A percentile compares a stretch with the other conserved stretches of the same genome.
phyloP scores from a whole-genome alignment of 2,797 vertebrate species.

The Coluber constrictor region DNA sequence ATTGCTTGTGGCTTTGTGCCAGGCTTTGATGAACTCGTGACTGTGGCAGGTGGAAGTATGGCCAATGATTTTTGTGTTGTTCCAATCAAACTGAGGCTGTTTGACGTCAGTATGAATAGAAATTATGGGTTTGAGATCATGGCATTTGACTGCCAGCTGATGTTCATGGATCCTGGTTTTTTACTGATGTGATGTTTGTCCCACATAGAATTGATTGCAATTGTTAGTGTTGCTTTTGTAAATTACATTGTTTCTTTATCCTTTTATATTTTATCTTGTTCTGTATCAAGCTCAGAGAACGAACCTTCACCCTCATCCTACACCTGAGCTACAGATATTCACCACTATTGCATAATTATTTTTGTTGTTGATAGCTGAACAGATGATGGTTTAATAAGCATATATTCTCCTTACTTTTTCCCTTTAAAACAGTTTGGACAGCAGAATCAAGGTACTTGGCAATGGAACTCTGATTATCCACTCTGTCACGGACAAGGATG shows the following conservation, averaged over 20 bases:
- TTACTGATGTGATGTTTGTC: background rate
- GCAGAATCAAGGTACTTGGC: slow-evolving; percentile 79
- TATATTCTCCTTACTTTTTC: slow-evolving; percentile 26
- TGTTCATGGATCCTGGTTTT: background rate
- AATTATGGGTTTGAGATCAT: background rate
- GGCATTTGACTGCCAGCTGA: background rate
- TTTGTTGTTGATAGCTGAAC: background rate
- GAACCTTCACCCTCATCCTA: background rate
- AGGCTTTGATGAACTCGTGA: background rate
- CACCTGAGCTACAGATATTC: background rate
- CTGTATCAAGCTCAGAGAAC: background rate
- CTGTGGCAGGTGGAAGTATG: no score
- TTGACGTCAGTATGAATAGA: background rate
- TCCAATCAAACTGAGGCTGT: background rate
- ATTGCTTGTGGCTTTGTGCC: background rate
- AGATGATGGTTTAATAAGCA: slow-evolving; percentile 3
- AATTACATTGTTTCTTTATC: background rate
- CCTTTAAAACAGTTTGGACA: slow-evolving; percentile 74
- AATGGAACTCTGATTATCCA: slow-evolving; percentile 83
- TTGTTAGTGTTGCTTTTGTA: background rate
- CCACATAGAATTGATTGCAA: background rate
- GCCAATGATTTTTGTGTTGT: background rate
- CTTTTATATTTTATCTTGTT: background rate
- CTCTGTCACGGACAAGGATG: slow-evolving; percentile 82
- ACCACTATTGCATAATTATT: background rate